Conservation (phyloP, 2,113 vertebrate species). For the Reinhardtius hippoglossoides region DNA sequence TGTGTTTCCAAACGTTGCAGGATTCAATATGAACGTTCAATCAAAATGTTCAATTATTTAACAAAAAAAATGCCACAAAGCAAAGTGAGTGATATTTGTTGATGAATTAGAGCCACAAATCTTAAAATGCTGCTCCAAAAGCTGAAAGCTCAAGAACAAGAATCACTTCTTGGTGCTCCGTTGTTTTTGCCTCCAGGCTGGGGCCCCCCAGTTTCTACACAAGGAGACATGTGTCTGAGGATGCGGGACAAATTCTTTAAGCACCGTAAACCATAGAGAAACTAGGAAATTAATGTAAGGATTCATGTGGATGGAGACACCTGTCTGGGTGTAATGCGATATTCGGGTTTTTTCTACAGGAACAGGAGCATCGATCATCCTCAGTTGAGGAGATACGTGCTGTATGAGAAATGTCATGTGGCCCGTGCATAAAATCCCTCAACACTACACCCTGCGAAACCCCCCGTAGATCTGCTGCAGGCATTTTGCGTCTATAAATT, state of each 20-base stretch:
- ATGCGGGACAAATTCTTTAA: constrained; percentile 50
- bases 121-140: neutral
- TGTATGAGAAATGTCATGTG: constrained; percentile 40
- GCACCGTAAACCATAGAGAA: constrained; percentile 41
- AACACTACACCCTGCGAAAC: constrained; percentile 33
- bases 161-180: neutral
- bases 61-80: too few relatives aligned
- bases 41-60: too few relatives aligned
- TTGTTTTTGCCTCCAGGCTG: constrained; percentile 36
- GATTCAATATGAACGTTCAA: too few relatives aligned
- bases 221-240: constrained; percentile 18
- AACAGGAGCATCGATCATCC: constrained; percentile 57
- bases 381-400: constrained; percentile 19
- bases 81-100: neutral
- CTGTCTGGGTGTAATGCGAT: constrained; percentile 54
- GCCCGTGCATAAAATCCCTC: constrained; percentile 53
- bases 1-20: too few relatives aligned
- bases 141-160: neutral
- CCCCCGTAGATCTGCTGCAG: constrained; percentile 39
- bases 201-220: neutral
- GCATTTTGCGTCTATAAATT: constrained; percentile 76
- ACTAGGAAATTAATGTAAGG: constrained; percentile 18
- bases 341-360: constrained; percentile 27
- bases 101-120: neutral
- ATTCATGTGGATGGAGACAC: constrained; percentile 58